phyloP scores from a whole-genome alignment of 2,113 vertebrate genomes.

The Mobula hypostoma region DNA sequence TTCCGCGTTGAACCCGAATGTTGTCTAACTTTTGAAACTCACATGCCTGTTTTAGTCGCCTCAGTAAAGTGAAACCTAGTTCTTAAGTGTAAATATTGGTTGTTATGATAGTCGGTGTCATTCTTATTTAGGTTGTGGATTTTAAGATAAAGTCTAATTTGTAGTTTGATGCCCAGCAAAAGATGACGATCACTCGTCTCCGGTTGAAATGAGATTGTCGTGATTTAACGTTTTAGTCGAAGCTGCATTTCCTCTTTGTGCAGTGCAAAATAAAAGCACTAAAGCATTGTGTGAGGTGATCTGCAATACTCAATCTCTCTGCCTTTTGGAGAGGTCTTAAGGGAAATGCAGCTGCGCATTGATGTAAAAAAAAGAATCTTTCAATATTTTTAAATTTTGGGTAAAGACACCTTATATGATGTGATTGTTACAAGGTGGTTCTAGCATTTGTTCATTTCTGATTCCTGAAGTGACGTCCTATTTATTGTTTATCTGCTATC shows the following conservation, averaged over 20 bases:
- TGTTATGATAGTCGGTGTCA: background rate
- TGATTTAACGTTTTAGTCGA: background rate
- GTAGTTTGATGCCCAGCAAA: background rate
- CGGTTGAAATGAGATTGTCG: background rate
- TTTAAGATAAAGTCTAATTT: background rate
- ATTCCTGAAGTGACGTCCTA: no score
- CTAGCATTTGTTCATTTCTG: background rate
- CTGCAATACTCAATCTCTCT: background rate
- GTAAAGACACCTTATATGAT: background rate
- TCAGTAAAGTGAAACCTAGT: background rate
- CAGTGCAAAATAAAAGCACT: background rate
- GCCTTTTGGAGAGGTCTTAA: background rate
- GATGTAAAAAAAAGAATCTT: background rate
- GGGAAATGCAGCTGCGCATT: background rate
- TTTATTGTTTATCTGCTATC: background rate
- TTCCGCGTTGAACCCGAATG: background rate
- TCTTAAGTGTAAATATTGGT: background rate
- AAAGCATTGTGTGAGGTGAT: background rate
- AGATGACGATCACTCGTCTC: no score
- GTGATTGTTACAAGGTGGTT: background rate
- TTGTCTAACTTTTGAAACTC: background rate
- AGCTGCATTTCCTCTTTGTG: background rate
- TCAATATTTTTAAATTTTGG: background rate
- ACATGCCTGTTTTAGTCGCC: slow-evolving; percentile 17
- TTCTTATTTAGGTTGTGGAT: background rate